A percentile compares a stretch with the other conserved stretches of the same genome.
Conservation (phyloP, 2,113 vertebrate species). For the Dasyprocta punctata region DNA sequence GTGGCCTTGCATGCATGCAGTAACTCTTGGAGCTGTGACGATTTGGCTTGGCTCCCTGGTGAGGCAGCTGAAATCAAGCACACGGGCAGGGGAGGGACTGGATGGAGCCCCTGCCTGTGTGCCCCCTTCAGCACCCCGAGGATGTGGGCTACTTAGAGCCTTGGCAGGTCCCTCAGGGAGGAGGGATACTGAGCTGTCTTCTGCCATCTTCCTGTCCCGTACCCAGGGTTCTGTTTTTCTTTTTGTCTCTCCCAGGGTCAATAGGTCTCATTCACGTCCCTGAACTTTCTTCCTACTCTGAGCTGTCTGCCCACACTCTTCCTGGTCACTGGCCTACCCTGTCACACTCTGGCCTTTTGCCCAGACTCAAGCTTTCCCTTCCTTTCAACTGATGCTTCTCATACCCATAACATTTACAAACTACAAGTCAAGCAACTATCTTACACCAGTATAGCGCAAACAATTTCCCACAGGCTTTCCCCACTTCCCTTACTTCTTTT, state of each 20-base stretch:
- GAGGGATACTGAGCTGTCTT: not conserved
- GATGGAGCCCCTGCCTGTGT: accelerated
- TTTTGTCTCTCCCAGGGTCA: not conserved
- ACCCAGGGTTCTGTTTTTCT: not conserved
- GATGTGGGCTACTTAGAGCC: not conserved
- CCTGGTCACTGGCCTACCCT: not conserved
- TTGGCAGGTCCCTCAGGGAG: not conserved
- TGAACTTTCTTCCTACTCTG: not conserved
- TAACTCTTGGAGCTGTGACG: not conserved
- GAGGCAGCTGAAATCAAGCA: not conserved
- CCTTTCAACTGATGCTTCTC: not conserved
- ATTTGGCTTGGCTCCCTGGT: not conserved
- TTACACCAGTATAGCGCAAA: not conserved
- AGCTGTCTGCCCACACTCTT: not conserved
- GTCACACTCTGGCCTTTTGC: not conserved
- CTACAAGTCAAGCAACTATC: not conserved
- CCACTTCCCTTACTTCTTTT: not conserved
- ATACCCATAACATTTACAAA: not conserved
- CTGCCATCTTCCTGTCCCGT: not conserved
- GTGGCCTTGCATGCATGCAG: not conserved
- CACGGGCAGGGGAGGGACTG: not conserved
- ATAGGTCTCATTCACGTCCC: not conserved
- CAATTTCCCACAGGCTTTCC: not conserved
- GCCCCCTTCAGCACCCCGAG: not conserved
- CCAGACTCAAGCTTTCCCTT: not conserved